Base-by-base conservation (phyloP, 2,113 vertebrate species). In the Otolemur garnettii region DNA sequence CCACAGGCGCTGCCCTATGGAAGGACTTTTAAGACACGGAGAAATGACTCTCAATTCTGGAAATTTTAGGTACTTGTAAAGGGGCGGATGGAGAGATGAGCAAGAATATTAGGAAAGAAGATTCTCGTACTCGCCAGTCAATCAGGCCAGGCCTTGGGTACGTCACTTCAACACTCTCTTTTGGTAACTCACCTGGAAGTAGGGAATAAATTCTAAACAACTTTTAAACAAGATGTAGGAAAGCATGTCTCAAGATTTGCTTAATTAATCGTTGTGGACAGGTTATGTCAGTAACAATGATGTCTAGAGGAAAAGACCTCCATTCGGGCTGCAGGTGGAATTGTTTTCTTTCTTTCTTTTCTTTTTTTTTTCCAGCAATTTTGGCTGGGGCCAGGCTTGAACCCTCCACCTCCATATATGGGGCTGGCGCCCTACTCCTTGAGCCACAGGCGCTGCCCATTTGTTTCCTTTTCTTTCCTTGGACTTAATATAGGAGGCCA, bases 241-340 rank as follows among this genome's bases (percentile, higher is more conserved):
- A 77, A 92, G 66, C n/a, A 72, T 72, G 42, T 6, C 60, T 84
- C 89, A 42, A 86, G 66, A 89, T 95, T 91, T 93, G 81, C 74
- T 77, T 87, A 69, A 72, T 7, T 30, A 50, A 72, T 90, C 33
- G 19, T 22, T 42, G 71, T 17, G 33, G 45, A 4, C 35, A 33
- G 60, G 42, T 75, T 66, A 21, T 78, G 68, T 72, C 38, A 62
- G 5, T n/a, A 80, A 72, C 60, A 78, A 22, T 33, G 38, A 59
- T 0, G 11, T 66, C 50, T 14, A 45, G 87, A 69, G 42, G 77
- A 83, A 93, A 95, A 42, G 15, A 19, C 24, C 38, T 62, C 28
- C 50, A 17, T 69, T 18, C 50, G 42, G 22, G 57, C 33, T 62
- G 17, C 13, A 77, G 55, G 72, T 90, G 71, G 77, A 94, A 62